These are phyloP conservation scores for Rallus crepitans DNA, from an alignment of 2,797 vertebrate species.

Conservation along the genomic window DNA sequence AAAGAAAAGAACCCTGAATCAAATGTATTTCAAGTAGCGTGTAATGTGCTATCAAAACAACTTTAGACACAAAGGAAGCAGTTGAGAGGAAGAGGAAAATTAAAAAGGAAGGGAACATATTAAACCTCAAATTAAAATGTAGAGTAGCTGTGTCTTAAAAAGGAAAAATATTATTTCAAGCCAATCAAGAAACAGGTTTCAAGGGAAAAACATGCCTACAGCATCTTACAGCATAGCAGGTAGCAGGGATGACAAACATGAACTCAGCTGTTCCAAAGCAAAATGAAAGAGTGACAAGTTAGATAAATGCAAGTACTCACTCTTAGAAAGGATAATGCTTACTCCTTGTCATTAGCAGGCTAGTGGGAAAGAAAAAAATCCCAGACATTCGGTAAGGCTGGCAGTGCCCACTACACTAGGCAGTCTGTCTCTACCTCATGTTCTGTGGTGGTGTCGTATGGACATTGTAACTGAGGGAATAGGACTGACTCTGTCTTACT, in stretches of 20 bases:
- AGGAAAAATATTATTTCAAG: neutral
- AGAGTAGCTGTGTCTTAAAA: neutral
- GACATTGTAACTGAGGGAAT: neutral
- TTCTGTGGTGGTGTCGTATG: neutral
- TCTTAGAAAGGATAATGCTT: neutral
- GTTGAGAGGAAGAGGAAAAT: neutral
- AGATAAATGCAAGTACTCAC: neutral
- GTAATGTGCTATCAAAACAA: neutral
- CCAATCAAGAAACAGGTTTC: neutral
- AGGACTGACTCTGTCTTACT: neutral
- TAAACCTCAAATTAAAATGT: neutral
- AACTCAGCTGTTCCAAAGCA: neutral
- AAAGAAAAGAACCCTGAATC: neutral
- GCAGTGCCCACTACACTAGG: neutral
- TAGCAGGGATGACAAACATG: neutral
- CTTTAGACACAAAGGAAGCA: neutral
- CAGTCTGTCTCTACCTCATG: neutral
- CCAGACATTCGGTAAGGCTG: neutral
- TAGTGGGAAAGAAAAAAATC: neutral
- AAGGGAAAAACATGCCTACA: neutral
- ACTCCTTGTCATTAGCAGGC: neutral
- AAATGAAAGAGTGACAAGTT: neutral
- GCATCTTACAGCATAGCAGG: neutral
- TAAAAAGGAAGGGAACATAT: neutral
- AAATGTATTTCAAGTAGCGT: neutral